Base-by-base conservation (phyloP, 2,888 invertebrate genomes). In the Aleiodes testaceus region DNA sequence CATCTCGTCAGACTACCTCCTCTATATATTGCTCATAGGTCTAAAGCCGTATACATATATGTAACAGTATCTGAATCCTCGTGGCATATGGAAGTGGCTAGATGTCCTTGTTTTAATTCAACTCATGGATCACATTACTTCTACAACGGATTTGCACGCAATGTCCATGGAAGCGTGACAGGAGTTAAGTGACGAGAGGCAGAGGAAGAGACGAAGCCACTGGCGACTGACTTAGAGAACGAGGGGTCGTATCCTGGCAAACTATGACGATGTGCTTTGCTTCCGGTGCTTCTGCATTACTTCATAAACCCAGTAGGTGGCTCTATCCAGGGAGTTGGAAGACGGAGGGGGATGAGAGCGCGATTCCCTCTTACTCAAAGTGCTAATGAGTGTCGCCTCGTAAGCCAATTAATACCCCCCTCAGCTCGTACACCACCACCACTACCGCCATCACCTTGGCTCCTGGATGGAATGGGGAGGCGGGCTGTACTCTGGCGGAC, bases 331-430 rank as follows among this genome's bases (percentile, higher is more conserved):
- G 69, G 72, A 66, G 66, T 69, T 67, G 69, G 50, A 36, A 55
- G 18, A 44, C n/a, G n/a, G n/a, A 66, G 50, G 69, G 49, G 53
- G 72, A 64, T 45, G 68, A 68, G 66, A 66, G 66, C 52, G 69
- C 67, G 73, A 74, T 73, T 74, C 76, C 81, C 80, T 82, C 81
- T 81, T 79, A 81, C 84, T 85, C 84, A 85, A 86, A 86, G 87
- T 87, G 87, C 87, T 87, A 87, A 87, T 87, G 87, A 87, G 86
- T 84, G 87, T 87, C 87, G 85, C 86, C 86, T 84, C 86, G 86
- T 87, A 87, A 87, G 86, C 87, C 87, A 87, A 87, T 87, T 87
- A 87, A 87, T 87, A 86, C 86, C 83, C 79, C 86, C 83, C 79
- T 79, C 78, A 69, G 73, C 59, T 71, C 52, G 42, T 66, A 70